A percentile compares a stretch with the other conserved stretches of the same genome.
These are phyloP conservation scores for Erpornis zantholeuca DNA, from an alignment of 2,113 vertebrate genomes.

Conservation along the genomic window DNA sequence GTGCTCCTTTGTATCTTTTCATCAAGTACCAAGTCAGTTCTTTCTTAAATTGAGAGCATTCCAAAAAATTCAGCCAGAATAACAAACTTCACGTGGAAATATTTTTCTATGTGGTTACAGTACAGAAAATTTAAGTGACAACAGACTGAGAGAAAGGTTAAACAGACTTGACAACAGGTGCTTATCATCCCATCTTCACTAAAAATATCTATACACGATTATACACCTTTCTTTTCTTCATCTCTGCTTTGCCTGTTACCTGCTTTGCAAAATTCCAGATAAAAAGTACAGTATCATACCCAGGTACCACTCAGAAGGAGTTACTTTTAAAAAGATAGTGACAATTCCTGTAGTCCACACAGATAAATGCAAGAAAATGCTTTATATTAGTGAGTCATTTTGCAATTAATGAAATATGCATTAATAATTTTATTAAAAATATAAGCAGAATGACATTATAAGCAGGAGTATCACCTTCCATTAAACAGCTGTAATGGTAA, in stretches of 20 bases:
- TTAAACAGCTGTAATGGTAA: not conserved
- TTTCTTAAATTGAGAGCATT: not conserved
- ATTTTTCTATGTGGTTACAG: not conserved
- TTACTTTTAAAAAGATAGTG: not conserved
- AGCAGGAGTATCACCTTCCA: not conserved
- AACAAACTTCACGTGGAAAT: not conserved
- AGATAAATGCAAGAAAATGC: not conserved
- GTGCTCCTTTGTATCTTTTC: not conserved
- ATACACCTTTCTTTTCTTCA: not conserved
- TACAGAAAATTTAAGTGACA: not conserved
- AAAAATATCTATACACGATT: not conserved
- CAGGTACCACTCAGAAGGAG: not conserved
- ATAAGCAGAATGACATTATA: not conserved
- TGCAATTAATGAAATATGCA: not conserved
- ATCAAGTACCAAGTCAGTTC: not conserved
- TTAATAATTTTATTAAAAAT: not conserved
- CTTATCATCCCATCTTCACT: not conserved
- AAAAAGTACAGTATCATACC: not conserved
- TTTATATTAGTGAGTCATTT: not conserved
- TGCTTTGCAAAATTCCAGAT: not conserved
- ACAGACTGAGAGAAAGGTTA: not conserved
- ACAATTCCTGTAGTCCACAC: not conserved
- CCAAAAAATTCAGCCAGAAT: not conserved
- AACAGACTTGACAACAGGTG: not conserved
- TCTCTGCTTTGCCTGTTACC: not conserved